A percentile compares a stretch with the other conserved stretches of the same genome.
phyloP scores from a whole-genome alignment of 2,113 vertebrate genomes.

The Anas platyrhynchos region DNA sequence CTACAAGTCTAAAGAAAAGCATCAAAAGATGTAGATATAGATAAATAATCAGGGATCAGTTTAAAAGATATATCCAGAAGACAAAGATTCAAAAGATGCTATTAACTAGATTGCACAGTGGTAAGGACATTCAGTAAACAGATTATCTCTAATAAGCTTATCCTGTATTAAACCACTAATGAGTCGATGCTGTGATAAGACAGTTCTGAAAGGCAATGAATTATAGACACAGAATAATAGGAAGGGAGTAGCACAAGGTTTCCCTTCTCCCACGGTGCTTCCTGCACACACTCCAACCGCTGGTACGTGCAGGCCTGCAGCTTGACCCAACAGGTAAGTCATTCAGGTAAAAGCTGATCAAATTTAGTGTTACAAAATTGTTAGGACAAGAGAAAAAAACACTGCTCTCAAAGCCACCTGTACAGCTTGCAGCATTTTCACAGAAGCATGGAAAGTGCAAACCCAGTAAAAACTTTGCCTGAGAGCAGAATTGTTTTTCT shows the following conservation, averaged over 20 bases:
- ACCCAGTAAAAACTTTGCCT: neutral
- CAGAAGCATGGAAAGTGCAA: neutral
- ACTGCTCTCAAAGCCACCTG: neutral
- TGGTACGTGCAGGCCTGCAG: neutral
- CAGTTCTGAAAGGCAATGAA: conserved; percentile 68
- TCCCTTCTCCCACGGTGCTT: neutral
- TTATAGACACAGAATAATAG: conserved; percentile 27
- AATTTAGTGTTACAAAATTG: neutral
- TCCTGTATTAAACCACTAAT: conserved; percentile 67
- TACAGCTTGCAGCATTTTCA: neutral
- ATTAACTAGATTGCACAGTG: conserved; percentile 60
- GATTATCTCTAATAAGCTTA: conserved; percentile 72
- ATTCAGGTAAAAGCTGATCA: neutral
- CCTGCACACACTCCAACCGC: neutral
- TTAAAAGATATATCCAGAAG: conserved; percentile 38
- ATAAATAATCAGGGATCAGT: conserved; percentile 38
- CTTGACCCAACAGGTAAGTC: neutral
- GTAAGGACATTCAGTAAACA: conserved; percentile 45
- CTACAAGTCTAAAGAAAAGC: neutral
- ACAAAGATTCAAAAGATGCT: conserved; percentile 51
- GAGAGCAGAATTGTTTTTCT: neutral
- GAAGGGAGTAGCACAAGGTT: neutral
- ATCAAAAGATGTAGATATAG: neutral
- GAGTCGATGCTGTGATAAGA: conserved; percentile 63
- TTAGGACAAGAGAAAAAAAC: neutral